Conservation (phyloP, 1,140 invertebrate genomes). For the Drosophila prosaltans region DNA sequence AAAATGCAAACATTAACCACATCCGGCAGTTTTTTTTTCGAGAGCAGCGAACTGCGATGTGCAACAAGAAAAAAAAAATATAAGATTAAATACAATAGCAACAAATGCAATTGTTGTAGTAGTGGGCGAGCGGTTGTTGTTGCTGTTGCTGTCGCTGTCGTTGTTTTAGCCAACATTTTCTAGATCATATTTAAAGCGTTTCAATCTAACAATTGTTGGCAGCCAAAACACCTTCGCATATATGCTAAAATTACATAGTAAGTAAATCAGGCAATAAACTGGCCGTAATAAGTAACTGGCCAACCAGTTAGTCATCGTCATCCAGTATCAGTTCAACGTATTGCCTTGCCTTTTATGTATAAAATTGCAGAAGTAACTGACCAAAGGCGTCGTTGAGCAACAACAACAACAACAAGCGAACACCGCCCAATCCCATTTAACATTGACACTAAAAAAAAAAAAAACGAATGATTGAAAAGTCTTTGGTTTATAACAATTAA, state of each 20-base stretch:
- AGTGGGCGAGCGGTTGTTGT: conserved; percentile 65
- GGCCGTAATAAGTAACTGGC: conserved; percentile 33
- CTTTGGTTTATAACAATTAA: not conserved
- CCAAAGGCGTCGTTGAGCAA: conserved; percentile 62
- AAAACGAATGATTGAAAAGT: conserved; percentile 28
- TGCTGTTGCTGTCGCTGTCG: conserved; percentile 19
- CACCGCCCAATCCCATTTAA: conserved; percentile 62
- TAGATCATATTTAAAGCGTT: conserved; percentile 78
- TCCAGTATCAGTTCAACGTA: conserved; percentile 44
- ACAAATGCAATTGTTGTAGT: conserved; percentile 33
- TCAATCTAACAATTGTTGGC: conserved; percentile 65
- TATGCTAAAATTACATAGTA: conserved; percentile 74
- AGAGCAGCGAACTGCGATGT: conserved; percentile 57
- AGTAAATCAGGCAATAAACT: conserved; percentile 35
- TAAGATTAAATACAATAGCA: conserved; percentile 10
- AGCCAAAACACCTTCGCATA: conserved; percentile 77
- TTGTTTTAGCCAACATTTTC: conserved; percentile 61
- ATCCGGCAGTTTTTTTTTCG: conserved; percentile 63
- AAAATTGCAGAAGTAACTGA: conserved; percentile 81
- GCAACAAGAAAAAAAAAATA: conserved; percentile 35
- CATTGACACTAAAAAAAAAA: conserved; percentile 74
- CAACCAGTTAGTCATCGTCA: conserved; percentile 39
- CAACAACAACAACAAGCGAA: conserved; percentile 14
- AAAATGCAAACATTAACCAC: conserved; percentile 56
- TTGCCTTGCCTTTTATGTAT: conserved; percentile 79